These are phyloP conservation scores for Oreochromis aureus DNA, from an alignment of 2,113 vertebrate species.

Conservation along the genomic window DNA sequence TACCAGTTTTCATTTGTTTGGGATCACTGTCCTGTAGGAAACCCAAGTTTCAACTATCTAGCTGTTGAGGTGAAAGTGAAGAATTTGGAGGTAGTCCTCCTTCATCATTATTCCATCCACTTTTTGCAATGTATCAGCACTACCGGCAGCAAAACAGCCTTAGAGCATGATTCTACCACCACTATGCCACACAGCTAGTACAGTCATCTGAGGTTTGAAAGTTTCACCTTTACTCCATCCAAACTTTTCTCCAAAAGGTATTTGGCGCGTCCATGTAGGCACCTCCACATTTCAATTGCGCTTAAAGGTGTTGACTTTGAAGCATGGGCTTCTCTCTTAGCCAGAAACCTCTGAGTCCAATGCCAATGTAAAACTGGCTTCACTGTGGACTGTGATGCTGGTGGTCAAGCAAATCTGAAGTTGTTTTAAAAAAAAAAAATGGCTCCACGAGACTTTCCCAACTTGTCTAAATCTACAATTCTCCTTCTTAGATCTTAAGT, in stretches of 20 bases:
- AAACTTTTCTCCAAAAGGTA: neutral
- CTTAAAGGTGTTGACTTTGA: neutral
- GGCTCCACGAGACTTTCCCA: fast-evolving
- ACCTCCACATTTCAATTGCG: neutral
- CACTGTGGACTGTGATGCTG: neutral
- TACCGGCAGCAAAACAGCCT: neutral
- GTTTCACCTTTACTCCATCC: neutral
- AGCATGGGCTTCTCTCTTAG: neutral
- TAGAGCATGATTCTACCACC: neutral
- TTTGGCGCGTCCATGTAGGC: fast-evolving
- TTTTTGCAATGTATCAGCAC: neutral
- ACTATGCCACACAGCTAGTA: neutral
- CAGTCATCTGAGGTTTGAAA: neutral
- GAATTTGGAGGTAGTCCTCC: neutral
- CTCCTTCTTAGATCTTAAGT: neutral
- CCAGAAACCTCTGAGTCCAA: neutral
- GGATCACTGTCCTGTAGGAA: neutral
- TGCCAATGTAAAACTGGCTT: neutral
- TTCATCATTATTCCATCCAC: neutral
- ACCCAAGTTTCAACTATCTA: neutral
- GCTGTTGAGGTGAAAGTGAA: neutral
- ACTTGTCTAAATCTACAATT: neutral
- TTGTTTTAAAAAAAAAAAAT: neutral
- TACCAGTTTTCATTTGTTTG: neutral
- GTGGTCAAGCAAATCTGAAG: neutral